These are phyloP conservation scores for Alouatta palliata DNA, from an alignment of 2,113 vertebrate genomes.

Conservation along the genomic window DNA sequence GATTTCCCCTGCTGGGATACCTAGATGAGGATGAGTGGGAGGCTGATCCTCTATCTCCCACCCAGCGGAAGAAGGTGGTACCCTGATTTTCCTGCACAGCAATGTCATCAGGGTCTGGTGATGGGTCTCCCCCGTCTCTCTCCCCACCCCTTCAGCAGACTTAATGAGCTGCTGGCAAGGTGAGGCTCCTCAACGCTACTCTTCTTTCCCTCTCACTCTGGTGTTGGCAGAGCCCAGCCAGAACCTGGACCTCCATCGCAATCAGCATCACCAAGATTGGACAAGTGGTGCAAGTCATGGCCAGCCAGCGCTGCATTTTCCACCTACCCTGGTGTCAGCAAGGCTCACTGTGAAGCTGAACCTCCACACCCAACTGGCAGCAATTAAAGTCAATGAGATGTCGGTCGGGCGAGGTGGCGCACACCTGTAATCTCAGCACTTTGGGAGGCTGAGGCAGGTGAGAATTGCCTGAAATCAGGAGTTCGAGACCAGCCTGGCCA, in stretches of 20 bases:
- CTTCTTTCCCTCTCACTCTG: neutral
- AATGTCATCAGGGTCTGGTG: too few species aligned
- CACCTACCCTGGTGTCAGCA: neutral
- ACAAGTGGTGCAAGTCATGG: neutral
- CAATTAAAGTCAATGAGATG: neutral
- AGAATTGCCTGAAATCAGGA: too few species aligned
- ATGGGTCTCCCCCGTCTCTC: neutral
- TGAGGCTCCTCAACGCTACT: neutral
- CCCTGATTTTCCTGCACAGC: neutral
- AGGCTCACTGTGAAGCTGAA: neutral
- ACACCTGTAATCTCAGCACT: too few species aligned
- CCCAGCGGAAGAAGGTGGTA: neutral
- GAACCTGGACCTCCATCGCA: neutral
- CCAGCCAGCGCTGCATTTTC: neutral
- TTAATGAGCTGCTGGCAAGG: neutral
- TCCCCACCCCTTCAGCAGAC: neutral
- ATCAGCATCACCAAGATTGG: neutral
- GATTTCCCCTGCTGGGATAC: neutral
- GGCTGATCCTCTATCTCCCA: neutral
- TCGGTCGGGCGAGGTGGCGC: too few species aligned
- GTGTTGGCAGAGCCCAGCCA: neutral
- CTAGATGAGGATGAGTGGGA: neutral
- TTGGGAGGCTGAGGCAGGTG: too few species aligned
- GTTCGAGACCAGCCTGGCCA: too few species aligned
- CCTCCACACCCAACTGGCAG: neutral